These are phyloP conservation scores for Cryptomyrus ogoouensis DNA, from an alignment of 2,113 vertebrate genomes.

Conservation along the genomic window DNA sequence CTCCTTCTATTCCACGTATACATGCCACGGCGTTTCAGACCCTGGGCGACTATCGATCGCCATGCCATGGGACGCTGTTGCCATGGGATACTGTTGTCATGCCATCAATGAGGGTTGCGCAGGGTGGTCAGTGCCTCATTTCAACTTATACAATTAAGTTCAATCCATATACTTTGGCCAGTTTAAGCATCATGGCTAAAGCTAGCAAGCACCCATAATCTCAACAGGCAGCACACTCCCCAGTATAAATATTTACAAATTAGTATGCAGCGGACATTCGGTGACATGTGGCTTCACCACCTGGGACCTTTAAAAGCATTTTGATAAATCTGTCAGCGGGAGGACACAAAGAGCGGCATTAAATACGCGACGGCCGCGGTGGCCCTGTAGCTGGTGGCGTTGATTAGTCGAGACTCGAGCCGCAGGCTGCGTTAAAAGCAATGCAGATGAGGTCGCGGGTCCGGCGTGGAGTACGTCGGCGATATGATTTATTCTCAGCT, in stretches of 20 bases:
- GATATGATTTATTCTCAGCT: not conserved
- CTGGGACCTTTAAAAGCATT: not conserved
- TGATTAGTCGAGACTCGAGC: not conserved
- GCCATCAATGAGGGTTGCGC: not conserved
- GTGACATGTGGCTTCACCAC: not conserved
- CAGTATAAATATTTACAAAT: not conserved
- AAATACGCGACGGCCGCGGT: not conserved
- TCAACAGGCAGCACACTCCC: not conserved
- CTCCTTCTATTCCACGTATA: not conserved
- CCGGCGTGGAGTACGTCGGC: not conserved
- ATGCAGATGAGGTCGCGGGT: not conserved
- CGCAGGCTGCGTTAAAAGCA: not conserved
- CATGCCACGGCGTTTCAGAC: not conserved
- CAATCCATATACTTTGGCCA: not conserved
- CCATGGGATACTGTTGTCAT: not conserved
- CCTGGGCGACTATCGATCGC: not conserved
- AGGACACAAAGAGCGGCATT: not conserved
- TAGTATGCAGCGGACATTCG: not conserved
- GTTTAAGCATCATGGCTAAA: not conserved
- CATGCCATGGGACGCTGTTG: not conserved
- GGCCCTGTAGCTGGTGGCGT: not conserved
- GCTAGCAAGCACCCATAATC: not conserved
- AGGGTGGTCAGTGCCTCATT: not conserved
- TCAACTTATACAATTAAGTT: not conserved
- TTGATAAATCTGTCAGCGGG: not conserved